These are phyloP conservation scores for Anthopleura sola DNA, from an alignment of 64 coral and sea anemone genomes.

Conservation along the genomic window DNA sequence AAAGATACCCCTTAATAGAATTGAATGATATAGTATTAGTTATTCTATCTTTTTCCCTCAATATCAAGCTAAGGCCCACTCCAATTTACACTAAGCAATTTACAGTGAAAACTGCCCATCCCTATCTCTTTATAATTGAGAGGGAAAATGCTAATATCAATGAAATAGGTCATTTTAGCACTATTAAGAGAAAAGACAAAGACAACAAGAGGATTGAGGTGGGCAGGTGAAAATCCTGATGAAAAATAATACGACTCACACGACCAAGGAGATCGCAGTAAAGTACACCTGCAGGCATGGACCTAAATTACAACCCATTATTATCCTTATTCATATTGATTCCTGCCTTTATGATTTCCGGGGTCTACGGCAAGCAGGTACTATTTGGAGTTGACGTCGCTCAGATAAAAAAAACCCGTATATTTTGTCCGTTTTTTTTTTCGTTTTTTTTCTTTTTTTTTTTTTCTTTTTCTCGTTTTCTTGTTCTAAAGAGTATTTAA, in stretches of 20 bases:
- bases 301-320: constrained; percentile 23
- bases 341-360: constrained; percentile 24
- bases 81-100: constrained; percentile 13
- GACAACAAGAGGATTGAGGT: background rate
- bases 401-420: background rate
- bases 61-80: background rate
- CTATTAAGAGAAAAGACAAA: constrained; percentile 19
- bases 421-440: background rate
- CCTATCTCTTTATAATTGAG: constrained; percentile 20
- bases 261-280: background rate
- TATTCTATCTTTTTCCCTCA: constrained; percentile 19
- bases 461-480: background rate
- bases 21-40: background rate
- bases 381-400: background rate
- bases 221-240: constrained; percentile 8
- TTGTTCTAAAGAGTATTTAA: background rate
- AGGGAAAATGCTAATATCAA: constrained; percentile 14
- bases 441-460: background rate
- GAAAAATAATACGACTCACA: constrained; percentile 23
- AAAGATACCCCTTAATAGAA: constrained; percentile 6
- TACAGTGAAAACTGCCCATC: background rate
- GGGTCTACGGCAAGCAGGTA: background rate
- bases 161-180: constrained; percentile 35
- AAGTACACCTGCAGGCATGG: background rate
- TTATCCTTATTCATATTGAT: constrained; percentile 7